Evolutionary conservation across 2,888 invertebrate genomes (phyloP), one percentile per base, ranked within the genome.

Genomic region (Thera britannica): DNA sequence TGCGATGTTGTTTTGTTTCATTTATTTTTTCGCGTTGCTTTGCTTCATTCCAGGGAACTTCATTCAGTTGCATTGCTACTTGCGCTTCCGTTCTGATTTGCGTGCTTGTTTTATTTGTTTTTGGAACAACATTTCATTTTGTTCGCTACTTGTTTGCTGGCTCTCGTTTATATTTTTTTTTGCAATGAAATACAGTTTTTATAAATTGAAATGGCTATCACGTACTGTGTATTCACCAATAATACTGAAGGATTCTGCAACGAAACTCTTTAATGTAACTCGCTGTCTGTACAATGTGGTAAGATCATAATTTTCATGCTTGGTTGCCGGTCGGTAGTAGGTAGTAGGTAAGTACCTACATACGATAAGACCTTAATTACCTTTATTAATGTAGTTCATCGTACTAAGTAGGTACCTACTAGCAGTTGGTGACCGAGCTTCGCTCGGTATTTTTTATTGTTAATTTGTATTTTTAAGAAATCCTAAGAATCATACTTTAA

Each of bases 251-350:
- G 54, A 6, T 44, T 46, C 35, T 51, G 38, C 38, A 12, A 34
- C 52, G 23, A 61, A 58, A 49, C n/a, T 52, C 23, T 5, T 2
- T 44, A 8, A 4, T 36, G 52, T 34, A 5, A 38, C 38, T 12
- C 51, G 44, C 57, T 65, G 73, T 55, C 59, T 54, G 36, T 69
- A 46, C 51, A 68, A 57, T 58, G 72, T 71, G 58, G 75, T 74
- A 72, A 58, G 68, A 65, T 9, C 3, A 44, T 41, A 12, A 44
- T 12, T 58, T 23, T 58, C 34, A 1, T 23, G 8, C 8, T 5
- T 23, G 34, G 2, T 2, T 54, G 23, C 23, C 23, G 23, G 23
- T 23, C 23, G 2, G 6, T 23, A 52, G 11, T 54, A 54, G 35
- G 35, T 54, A 54, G 1, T 6, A 5, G 6, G 38, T 54, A 35